Evolutionary conservation across 2,113 vertebrate species (phyloP).

Genomic region (Tachysurus vachellii): DNA sequence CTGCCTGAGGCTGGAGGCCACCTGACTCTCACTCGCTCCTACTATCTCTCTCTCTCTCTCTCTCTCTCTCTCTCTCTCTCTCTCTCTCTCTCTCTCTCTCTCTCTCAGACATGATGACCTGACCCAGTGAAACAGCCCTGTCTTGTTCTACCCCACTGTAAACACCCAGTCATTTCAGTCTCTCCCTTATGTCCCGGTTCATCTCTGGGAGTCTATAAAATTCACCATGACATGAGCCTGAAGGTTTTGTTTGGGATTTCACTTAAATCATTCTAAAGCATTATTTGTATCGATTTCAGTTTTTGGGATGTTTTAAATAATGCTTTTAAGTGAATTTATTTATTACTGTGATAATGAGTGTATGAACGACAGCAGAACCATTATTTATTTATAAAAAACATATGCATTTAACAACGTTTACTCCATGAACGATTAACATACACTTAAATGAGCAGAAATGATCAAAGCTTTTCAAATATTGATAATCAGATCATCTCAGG

Average conservation of each 20-base stretch:
- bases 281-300: neutral
- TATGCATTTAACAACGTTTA: neutral
- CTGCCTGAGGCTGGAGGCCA: constrained; percentile 45
- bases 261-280: neutral
- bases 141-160: constrained; percentile 16
- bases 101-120: neutral
- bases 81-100: constrained; percentile 4
- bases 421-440: neutral
- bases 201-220: neutral
- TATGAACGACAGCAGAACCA: neutral
- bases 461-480: neutral
- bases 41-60: constrained; percentile 12
- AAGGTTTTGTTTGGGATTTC: constrained; percentile 52
- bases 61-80: neutral
- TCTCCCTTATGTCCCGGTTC: neutral
- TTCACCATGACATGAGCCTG: neutral
- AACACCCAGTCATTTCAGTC: neutral
- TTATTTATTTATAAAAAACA: neutral
- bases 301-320: neutral
- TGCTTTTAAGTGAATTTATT: neutral
- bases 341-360: neutral
- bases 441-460: neutral
- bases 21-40: constrained; percentile 16
- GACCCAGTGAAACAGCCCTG: constrained; percentile 20
- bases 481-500: neutral